These are phyloP conservation scores for Eudemis profundana DNA, from an alignment of 2,888 invertebrate species.

Conservation along the genomic window DNA sequence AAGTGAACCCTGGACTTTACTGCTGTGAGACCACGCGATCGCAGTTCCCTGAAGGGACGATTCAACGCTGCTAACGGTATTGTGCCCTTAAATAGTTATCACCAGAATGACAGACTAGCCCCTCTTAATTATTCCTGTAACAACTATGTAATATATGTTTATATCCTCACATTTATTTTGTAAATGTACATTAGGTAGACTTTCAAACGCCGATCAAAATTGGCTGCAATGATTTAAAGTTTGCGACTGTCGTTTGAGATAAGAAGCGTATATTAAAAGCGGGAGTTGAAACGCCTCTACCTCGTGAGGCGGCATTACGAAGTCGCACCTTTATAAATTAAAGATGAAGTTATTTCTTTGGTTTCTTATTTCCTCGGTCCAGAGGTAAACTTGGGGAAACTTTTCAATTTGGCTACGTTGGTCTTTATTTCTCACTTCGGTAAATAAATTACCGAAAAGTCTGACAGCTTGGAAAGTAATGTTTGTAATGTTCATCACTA, in stretches of 20 bases:
- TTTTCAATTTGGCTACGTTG: conserved; percentile 31
- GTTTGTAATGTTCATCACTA: not conserved
- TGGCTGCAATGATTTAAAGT: conserved; percentile 7
- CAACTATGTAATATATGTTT: no score
- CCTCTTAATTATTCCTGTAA: no score
- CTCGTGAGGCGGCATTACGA: conserved; percentile 11
- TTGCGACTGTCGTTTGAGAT: conserved; percentile 13
- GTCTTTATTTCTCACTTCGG: conserved; percentile 12
- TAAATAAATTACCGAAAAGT: conserved; percentile 21
- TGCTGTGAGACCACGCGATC: no score
- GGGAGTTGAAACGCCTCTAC: conserved; percentile 2
- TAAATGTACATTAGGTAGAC: not conserved
- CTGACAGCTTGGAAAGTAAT: conserved; percentile 9
- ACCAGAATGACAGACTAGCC: no score
- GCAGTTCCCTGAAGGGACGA: no score
- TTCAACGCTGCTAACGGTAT: no score
- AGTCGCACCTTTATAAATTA: conserved; percentile 32
- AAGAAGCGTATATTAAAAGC: conserved; percentile 25
- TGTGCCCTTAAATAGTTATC: no score
- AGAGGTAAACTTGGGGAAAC: conserved; percentile 16
- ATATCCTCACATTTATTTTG: no score
- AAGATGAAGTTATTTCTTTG: conserved; percentile 35
- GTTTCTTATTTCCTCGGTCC: conserved; percentile 25
- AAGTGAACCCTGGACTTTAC: no score
- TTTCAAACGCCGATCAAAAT: not conserved